Evolutionary conservation across 2,888 invertebrate species (phyloP).

Genomic region (Ceratothoa steindachneri): DNA sequence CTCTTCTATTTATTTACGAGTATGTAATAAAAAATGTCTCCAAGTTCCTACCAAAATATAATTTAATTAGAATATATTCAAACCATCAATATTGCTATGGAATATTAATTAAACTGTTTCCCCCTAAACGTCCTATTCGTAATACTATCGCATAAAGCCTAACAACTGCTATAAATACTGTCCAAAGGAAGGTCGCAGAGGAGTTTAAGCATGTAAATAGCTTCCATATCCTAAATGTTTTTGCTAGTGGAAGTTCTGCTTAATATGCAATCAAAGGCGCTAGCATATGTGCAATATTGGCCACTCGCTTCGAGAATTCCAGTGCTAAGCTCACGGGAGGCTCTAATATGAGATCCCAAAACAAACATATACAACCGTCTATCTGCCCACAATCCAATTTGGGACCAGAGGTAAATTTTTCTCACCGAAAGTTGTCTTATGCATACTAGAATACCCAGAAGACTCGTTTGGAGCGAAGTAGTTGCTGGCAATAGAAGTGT

Average conservation of each 20-base stretch:
- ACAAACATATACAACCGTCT: constrained; percentile 39
- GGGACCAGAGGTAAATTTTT: constrained; percentile 44
- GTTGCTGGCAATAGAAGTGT: constrained; percentile 36
- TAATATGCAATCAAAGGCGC: constrained; percentile 15
- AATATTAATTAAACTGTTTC: constrained; percentile 5
- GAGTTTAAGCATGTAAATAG: constrained; percentile 10
- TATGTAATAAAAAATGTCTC: too few relatives aligned
- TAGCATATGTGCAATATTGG: constrained; percentile 12
- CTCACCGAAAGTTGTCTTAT: constrained; percentile 43
- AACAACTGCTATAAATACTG: constrained; percentile 10
- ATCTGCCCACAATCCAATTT: constrained; percentile 46
- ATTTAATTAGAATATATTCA: not conserved
- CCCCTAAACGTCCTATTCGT: not conserved
- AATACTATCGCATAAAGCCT: constrained; percentile 3
- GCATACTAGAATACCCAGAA: constrained; percentile 46
- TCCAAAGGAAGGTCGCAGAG: not conserved
- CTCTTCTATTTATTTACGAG: too few relatives aligned
- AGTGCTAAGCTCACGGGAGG: constrained; percentile 6
- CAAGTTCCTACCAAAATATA: not conserved
- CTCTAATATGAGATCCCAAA: constrained; percentile 18
- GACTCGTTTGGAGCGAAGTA: constrained; percentile 27
- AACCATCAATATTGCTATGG: not conserved
- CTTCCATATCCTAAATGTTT: constrained; percentile 5
- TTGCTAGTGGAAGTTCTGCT: constrained; percentile 8
- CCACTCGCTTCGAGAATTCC: constrained; percentile 15